These are phyloP conservation scores for Calcarius lapponicus DNA, from an alignment of 2,797 vertebrate species.

Conservation along the genomic window DNA sequence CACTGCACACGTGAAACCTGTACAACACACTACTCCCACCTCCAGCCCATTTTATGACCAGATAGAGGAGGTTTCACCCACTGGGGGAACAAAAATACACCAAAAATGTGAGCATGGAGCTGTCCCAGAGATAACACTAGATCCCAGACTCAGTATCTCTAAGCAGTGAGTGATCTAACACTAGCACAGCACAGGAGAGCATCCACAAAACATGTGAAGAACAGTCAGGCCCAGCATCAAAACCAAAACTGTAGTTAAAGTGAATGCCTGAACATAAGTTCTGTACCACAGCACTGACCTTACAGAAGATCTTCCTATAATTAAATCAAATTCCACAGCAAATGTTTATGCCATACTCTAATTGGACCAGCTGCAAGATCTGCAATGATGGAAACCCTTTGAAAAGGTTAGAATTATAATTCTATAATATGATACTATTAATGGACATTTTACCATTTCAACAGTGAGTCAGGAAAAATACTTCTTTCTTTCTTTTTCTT, in stretches of 20 bases:
- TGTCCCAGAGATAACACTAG: not conserved
- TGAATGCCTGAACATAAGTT: not conserved
- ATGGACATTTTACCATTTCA: constrained; percentile 21
- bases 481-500: not conserved
- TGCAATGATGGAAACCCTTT: constrained; percentile 20
- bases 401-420: constrained; percentile 56
- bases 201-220: not conserved
- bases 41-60: not conserved
- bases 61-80: not conserved
- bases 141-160: not conserved
- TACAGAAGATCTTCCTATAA: constrained; percentile 16
- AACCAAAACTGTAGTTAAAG: not conserved
- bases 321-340: constrained; percentile 44
- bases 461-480: not conserved
- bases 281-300: constrained; percentile 23
- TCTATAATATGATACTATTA: constrained; percentile 16
- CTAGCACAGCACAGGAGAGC: not conserved
- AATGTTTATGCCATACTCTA: constrained; percentile 47
- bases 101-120: not conserved
- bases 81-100: not conserved
- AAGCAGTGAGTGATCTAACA: not conserved
- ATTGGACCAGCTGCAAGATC: constrained; percentile 45
- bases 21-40: not conserved
- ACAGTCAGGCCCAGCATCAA: not conserved
- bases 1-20: not conserved